Base-by-base conservation (phyloP, 2,113 vertebrate species). In the Podarcis cretensis region DNA sequence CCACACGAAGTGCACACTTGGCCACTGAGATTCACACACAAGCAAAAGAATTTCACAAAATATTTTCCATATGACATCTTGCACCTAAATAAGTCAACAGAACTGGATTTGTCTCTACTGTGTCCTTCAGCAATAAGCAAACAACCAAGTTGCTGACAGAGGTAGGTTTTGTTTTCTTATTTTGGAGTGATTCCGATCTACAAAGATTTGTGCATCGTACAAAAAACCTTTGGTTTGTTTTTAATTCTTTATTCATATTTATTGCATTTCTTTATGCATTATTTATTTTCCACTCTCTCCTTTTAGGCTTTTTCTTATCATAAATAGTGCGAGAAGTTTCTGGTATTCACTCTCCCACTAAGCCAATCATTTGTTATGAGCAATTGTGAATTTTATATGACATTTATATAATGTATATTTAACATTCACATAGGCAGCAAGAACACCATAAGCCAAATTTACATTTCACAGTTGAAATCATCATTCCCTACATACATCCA, bases 361-460 rank as follows among this genome's bases (percentile, higher is more conserved):
- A 54, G 73, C 89, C 75, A 81, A 4, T 93, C 75, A 85, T 89
- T 95, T 93, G 77, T 48, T 86, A 90, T 83, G 85, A 20, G 84
- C 10, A 89, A 89, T 85, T 91, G 32, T 83, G 85, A 91, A 91
- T 91, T 89, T 85, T 85, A 88, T 89, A 93, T 92, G 82, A 48
- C 37, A 89, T 83, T 89, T 89, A 57, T 57, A 68, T 71, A 90
- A 83, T 74, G 21, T 9, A 76, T 91, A 91, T 91, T 89, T 96
- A 91, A 93, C 91, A 94, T 91, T 91, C 57, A 23, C 91, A 91
- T 86, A 91, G 87, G 32, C 74, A 90, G 25, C 30, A 86, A 66
- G 75, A 87, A 65, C 12, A 73, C 81, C 76, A 69, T 89, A 93
- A 91, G 6, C 73, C 81, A 92, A 91, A 86, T 92, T 93, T 94